phyloP scores from a whole-genome alignment of 2,888 invertebrate genomes.

The Nyleta sp. region DNA sequence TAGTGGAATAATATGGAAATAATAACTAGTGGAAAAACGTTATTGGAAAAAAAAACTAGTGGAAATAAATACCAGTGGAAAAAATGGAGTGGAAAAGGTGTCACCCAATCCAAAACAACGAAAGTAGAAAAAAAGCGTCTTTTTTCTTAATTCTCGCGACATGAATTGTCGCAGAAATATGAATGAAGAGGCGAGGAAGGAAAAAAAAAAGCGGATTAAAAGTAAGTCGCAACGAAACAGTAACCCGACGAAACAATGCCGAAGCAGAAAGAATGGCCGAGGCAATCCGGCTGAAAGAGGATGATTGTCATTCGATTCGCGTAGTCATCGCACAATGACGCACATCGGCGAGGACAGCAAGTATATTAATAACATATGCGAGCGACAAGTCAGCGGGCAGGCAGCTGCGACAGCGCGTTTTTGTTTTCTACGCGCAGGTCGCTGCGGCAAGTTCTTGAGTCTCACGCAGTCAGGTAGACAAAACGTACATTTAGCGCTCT shows the following conservation, averaged over 20 bases:
- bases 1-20: conserved; percentile 1
- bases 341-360: conserved; percentile 56
- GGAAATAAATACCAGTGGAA: conserved; percentile 9
- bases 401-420: conserved; percentile 71
- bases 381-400: conserved; percentile 57
- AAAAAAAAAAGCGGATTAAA: conserved; percentile 44
- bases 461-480: conserved; percentile 73
- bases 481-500: conserved; percentile 65
- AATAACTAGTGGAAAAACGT: background rate
- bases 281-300: conserved; percentile 30
- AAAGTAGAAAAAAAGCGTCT: too few species aligned
- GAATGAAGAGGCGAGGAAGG: too few species aligned
- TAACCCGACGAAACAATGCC: conserved; percentile 47
- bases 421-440: conserved; percentile 71
- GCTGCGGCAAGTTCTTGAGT: conserved; percentile 78
- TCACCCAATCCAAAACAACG: too few species aligned
- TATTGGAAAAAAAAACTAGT: conserved; percentile 3
- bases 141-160: too few species aligned
- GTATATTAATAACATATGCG: conserved; percentile 63
- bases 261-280: conserved; percentile 36
- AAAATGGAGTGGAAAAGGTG: background rate
- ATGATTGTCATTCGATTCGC: conserved; percentile 61
- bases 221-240: conserved; percentile 37
- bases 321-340: conserved; percentile 62
- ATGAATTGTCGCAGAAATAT: too few species aligned